Percentiles rank a stretch among this genome's conserved stretches.
phyloP scores from a whole-genome alignment of 2,888 invertebrate genomes.

The Sepiola atlantica region DNA sequence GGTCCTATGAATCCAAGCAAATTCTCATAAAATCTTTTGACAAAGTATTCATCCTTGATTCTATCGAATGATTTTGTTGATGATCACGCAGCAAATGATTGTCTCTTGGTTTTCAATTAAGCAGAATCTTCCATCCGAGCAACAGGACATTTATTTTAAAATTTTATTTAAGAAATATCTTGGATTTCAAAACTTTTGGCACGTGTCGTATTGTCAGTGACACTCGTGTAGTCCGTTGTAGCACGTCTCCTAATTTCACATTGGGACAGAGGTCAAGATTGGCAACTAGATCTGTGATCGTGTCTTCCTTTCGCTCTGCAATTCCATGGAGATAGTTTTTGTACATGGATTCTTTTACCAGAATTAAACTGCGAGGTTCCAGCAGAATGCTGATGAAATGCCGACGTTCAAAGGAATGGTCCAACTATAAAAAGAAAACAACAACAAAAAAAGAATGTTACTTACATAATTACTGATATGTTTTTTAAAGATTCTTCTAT shows the following conservation, averaged over 20 bases:
- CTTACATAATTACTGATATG: not conserved
- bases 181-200: conserved; percentile 80
- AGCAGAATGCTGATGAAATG: conserved; percentile 83
- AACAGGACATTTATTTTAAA: not conserved
- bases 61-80: not conserved
- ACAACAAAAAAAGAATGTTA: not conserved
- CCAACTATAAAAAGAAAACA: not conserved
- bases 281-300: conserved; percentile 74
- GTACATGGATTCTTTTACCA: conserved; percentile 89
- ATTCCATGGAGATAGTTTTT: conserved; percentile 90
- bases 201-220: conserved; percentile 95
- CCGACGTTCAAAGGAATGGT: conserved; percentile 68
- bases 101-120: not conserved
- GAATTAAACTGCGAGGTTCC: conserved; percentile 89
- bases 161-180: conserved; percentile 60
- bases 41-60: too few species aligned
- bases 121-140: not conserved
- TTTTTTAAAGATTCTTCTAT: not conserved
- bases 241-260: conserved; percentile 78
- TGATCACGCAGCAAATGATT: not conserved
- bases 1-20: too few species aligned
- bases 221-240: conserved; percentile 83
- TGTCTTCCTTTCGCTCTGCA: conserved; percentile 82
- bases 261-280: conserved; percentile 80
- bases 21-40: too few species aligned